Evolutionary conservation across 2,888 invertebrate genomes (phyloP).

Genomic region (Allolobophora icterica): DNA sequence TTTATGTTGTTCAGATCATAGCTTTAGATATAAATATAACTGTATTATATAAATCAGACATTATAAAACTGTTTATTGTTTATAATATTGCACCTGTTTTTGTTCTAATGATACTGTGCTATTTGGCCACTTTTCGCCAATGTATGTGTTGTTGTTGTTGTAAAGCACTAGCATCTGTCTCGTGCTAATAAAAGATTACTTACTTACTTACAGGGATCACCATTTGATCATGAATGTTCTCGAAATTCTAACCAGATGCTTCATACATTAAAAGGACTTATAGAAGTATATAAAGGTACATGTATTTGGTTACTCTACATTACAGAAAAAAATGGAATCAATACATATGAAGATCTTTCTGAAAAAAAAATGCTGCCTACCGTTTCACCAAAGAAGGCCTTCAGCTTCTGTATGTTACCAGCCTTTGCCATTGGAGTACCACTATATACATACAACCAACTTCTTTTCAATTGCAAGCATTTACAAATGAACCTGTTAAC

Average conservation of each 20-base stretch:
- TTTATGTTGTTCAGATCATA: no score
- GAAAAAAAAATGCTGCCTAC: slow-evolving; percentile 50
- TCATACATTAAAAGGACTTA: neutral
- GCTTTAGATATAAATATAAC: no score
- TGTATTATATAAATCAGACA: no score
- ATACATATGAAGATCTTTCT: neutral
- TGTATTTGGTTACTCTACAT: neutral
- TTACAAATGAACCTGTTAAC: neutral
- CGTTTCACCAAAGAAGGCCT: slow-evolving; percentile 66
- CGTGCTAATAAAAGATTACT: no score
- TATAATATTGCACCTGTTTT: no score
- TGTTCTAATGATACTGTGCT: no score
- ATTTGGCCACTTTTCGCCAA: no score
- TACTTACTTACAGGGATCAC: no score
- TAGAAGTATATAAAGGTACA: neutral
- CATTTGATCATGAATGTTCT: no score
- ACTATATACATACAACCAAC: neutral
- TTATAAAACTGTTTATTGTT: no score
- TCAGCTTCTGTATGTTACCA: slow-evolving; percentile 63
- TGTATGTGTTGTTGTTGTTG: no score
- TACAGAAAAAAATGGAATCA: neutral
- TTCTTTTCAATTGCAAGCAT: neutral
- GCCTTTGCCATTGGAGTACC: slow-evolving; percentile 69
- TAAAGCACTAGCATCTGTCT: no score
- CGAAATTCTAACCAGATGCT: neutral